These are phyloP conservation scores for Erpetoichthys calabaricus DNA, from an alignment of 2,797 vertebrate species.

Conservation along the genomic window DNA sequence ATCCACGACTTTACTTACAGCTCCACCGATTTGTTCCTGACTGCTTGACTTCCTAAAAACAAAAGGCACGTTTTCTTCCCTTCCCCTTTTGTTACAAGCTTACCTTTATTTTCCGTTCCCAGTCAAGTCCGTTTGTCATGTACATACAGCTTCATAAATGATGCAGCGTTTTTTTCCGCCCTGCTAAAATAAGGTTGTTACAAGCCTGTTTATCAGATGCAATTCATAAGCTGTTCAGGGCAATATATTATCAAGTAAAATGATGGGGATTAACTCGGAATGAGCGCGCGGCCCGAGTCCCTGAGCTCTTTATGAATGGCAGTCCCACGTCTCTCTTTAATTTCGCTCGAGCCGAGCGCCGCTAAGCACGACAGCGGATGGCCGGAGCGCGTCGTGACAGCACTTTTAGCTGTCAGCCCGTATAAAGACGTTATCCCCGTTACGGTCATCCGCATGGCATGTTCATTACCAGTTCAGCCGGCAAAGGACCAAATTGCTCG, in stretches of 20 bases:
- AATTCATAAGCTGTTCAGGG: no score
- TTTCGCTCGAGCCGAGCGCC: slow-evolving; percentile 30
- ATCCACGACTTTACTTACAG: no score
- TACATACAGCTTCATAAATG: no score
- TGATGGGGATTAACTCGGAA: slow-evolving; percentile 42
- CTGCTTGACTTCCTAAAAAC: no score
- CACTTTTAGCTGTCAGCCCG: slow-evolving; percentile 48
- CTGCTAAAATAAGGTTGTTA: no score
- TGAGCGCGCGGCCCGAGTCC: slow-evolving; percentile 42
- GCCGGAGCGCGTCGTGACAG: slow-evolving; percentile 48
- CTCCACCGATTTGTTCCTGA: no score
- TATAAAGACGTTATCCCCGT: slow-evolving; percentile 25
- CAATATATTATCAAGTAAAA: slow-evolving; percentile 32
- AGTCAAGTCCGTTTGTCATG: no score
- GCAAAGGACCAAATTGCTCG: not conserved
- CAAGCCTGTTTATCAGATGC: no score
- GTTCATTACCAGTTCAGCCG: slow-evolving; percentile 29
- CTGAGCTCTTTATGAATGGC: slow-evolving; percentile 49
- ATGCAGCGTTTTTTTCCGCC: no score
- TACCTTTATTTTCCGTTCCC: no score
- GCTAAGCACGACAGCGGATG: slow-evolving; percentile 54
- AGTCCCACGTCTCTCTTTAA: slow-evolving; percentile 44
- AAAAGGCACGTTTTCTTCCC: no score
- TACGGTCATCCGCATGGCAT: slow-evolving; percentile 3
- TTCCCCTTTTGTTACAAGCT: no score